These are phyloP conservation scores for Eulithis testata DNA, from an alignment of 2,888 invertebrate genomes.

Conservation along the genomic window DNA sequence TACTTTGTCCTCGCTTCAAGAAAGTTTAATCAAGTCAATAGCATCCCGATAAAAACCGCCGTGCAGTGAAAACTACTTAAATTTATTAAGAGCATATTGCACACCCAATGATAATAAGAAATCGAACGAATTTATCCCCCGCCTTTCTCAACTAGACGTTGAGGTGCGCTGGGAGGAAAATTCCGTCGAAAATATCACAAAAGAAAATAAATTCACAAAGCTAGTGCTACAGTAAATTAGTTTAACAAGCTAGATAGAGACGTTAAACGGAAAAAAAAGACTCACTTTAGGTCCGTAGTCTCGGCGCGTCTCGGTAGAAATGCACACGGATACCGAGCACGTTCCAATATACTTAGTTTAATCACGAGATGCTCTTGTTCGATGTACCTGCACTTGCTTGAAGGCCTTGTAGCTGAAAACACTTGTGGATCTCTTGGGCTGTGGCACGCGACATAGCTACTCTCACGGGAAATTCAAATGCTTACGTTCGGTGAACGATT, in stretches of 20 bases:
- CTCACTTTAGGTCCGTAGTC: slow-evolving; percentile 29
- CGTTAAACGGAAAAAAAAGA: slow-evolving; percentile 21
- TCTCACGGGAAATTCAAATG: slow-evolving; percentile 41
- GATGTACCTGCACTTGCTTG: slow-evolving; percentile 26
- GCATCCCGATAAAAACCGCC: slow-evolving; percentile 2
- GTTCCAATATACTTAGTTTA: slow-evolving; percentile 31
- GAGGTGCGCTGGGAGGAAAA: neutral
- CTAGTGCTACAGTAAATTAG: slow-evolving; percentile 26
- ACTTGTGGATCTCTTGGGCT: slow-evolving; percentile 17
- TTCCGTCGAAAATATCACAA: slow-evolving; percentile 4
- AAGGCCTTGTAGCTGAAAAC: slow-evolving; percentile 35
- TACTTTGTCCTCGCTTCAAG: neutral
- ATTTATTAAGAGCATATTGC: too few species aligned
- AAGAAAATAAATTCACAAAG: slow-evolving; percentile 18
- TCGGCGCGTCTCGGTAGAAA: slow-evolving; percentile 22
- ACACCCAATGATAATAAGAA: neutral
- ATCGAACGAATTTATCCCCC: slow-evolving; percentile 5
- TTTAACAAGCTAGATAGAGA: slow-evolving; percentile 26
- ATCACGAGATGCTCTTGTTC: slow-evolving; percentile 34
- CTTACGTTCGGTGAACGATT: slow-evolving; percentile 34
- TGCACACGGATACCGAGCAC: slow-evolving; percentile 21
- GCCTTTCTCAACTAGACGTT: neutral
- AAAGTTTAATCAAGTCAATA: slow-evolving; percentile 6
- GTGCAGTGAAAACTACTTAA: neutral
- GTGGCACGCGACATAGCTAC: slow-evolving; percentile 38